These are phyloP conservation scores for Cassiopea andromeda DNA, from an alignment of 30 jellyfish, hydroid and myxozoan genomes.

Conservation along the genomic window DNA sequence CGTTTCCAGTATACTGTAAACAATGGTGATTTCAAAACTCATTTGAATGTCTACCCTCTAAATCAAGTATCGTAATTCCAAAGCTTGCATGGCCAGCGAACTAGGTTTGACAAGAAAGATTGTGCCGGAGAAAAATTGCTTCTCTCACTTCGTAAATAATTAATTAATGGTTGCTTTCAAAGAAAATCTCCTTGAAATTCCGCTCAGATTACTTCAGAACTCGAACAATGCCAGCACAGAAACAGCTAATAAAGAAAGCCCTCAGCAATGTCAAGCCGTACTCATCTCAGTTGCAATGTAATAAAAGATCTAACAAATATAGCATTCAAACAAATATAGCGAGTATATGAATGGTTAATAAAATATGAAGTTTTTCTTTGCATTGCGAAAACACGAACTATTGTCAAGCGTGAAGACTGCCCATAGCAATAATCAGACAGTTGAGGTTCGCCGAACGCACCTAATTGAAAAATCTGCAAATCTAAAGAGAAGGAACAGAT, in stretches of 20 bases:
- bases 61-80: neutral
- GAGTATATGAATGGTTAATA: neutral
- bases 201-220: slow-evolving; percentile 11
- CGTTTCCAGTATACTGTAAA: neutral
- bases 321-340: neutral
- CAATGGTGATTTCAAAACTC: neutral
- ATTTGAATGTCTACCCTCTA: neutral
- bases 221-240: neutral
- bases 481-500: no score
- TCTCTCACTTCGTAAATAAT: neutral
- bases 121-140: neutral
- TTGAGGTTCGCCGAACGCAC: neutral
- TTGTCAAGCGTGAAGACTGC: neutral
- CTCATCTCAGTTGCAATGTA: slow-evolving; percentile 15
- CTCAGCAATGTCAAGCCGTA: neutral
- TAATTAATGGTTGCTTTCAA: neutral
- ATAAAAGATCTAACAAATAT: neutral
- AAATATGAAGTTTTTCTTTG: neutral
- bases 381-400: neutral
- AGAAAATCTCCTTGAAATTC: neutral
- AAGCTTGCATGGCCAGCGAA: neutral
- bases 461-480: no score
- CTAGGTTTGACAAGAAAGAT: neutral
- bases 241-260: neutral
- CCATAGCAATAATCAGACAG: neutral